Evolutionary conservation across 2,113 vertebrate genomes (phyloP).

Genomic region (Callocephalon fimbriatum): DNA sequence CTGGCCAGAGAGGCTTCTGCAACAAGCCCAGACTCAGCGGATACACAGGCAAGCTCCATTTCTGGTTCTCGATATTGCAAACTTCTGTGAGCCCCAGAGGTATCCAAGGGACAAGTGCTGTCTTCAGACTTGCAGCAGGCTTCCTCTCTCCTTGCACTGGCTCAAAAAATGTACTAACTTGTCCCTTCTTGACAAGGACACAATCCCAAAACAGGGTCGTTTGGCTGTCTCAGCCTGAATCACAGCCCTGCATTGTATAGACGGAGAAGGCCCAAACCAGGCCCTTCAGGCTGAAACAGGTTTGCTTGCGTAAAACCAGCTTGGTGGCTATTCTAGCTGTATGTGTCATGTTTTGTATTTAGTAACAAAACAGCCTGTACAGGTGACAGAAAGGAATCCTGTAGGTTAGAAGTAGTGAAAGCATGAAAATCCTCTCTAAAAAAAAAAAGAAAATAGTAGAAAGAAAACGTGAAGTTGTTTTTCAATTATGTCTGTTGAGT

Average conservation of each 20-base stretch:
- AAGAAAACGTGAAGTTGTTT: neutral
- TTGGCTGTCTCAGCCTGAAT: neutral
- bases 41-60: neutral
- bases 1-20: neutral
- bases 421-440: neutral
- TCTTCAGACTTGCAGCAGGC: neutral
- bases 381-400: neutral
- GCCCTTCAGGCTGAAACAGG: neutral
- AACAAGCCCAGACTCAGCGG: fast-evolving
- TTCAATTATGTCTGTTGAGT: neutral
- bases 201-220: neutral
- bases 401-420: neutral
- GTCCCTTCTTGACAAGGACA: neutral
- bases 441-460: neutral
- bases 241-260: neutral
- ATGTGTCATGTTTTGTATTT: neutral
- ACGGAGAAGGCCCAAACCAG: neutral
- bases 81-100: neutral
- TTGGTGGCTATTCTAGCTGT: neutral
- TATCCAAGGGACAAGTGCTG: neutral
- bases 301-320: neutral
- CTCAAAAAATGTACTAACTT: neutral
- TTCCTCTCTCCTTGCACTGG: neutral
- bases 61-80: neutral
- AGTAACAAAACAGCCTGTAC: neutral